Conservation (phyloP, 2,113 vertebrate genomes). For the Podarcis muralis region DNA sequence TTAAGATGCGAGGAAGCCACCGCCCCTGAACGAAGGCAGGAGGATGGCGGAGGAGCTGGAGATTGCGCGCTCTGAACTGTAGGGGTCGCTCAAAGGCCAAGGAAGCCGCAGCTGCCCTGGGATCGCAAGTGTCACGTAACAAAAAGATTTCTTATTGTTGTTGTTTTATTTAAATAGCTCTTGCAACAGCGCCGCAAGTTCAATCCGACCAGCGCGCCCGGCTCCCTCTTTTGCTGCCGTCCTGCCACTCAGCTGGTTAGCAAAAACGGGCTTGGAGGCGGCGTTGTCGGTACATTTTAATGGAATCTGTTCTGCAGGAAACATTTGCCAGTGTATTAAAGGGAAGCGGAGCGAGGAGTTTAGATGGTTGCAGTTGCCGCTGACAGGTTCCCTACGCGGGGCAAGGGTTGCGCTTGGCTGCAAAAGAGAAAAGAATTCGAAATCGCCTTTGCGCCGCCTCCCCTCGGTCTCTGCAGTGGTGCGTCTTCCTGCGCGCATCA, state of each 20-base stretch:
- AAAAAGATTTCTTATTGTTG: no score
- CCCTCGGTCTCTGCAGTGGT: background rate
- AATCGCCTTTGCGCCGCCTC: background rate
- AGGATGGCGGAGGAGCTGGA: background rate
- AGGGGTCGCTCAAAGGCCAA: background rate
- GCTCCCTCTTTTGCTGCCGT: background rate
- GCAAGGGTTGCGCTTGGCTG: no score
- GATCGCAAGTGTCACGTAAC: no score
- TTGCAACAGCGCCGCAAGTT: no score
- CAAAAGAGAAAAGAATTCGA: background rate
- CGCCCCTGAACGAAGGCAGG: background rate
- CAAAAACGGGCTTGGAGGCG: background rate
- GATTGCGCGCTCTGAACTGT: fast-evolving
- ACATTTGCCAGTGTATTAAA: background rate
- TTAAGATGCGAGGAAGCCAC: background rate
- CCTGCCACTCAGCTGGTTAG: background rate
- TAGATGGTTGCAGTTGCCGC: background rate
- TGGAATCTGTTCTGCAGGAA: background rate
- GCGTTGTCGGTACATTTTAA: background rate
- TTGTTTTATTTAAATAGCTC: no score
- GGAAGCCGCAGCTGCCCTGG: background rate
- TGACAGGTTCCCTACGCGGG: background rate
- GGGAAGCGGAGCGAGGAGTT: background rate
- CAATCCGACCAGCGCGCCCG: background rate
- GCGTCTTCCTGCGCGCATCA: background rate